Base-by-base conservation (phyloP, 1,140 invertebrate genomes). In the Goniozus legneri region DNA sequence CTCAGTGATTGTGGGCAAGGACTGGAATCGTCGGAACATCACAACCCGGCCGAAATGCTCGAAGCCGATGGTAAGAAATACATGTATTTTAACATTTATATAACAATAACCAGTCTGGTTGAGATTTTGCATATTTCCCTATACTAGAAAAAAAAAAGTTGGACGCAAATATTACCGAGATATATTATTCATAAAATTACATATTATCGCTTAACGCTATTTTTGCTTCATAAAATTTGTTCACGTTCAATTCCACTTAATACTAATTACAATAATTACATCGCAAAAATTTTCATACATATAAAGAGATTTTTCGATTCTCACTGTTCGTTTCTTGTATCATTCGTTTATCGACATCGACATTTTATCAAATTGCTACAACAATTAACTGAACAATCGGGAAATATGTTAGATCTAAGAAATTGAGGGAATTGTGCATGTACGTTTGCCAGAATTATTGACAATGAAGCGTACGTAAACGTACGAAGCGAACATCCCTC, bases 341-440 rank as follows among this genome's bases (percentile, higher is more conserved):
- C 10, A 27, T 27, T 6, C 24, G 24, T 6, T 10, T 27, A 27
- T 27, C 24, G 4, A 6, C 10, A 27, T 27, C 10, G 24, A 6
- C 24, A 31, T 12, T 19, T 31, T 32, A 31, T 22, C 19, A 3
- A 22, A 22, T 22, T 27, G 33, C 15, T 18, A 12, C n/a, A n/a
- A n/a, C n/a, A n/a, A n/a, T n/a, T n/a, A n/a, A n/a, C n/a, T n/a
- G n/a, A n/a, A n/a, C n/a, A n/a, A n/a, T 27, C 24, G 46, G 56
- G 62, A 64, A 71, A 60, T 65, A 54, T 56, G 56, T 67, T 58
- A 46, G 33, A 59, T 71, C 61, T 59, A 52, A 62, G 69, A 74
- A 76, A 75, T 76, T 62, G 66, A 73, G 71, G 72, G 65, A 73
- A 48, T 69, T 72, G 57, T 74, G 73, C 73, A 76, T 76, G 73